These are phyloP conservation scores for Phalacrocorax brasilianus DNA, from an alignment of 2,113 vertebrate genomes.

Conservation along the genomic window DNA sequence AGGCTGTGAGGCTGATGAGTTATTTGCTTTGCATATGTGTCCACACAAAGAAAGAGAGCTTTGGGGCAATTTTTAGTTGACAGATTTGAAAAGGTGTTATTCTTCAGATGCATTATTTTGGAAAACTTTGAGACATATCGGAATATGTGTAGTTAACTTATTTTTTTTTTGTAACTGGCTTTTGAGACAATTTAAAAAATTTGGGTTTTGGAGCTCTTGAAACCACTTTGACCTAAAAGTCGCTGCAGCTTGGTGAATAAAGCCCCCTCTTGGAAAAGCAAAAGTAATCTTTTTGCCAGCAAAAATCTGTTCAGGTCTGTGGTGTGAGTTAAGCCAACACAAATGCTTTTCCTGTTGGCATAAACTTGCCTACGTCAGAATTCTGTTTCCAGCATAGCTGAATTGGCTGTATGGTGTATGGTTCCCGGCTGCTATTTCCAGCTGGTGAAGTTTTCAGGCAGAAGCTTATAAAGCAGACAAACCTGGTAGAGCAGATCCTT, in stretches of 20 bases:
- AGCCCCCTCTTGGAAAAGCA: neutral
- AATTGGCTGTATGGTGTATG: neutral
- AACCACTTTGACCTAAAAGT: neutral
- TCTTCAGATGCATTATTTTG: neutral
- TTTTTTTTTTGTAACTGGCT: neutral
- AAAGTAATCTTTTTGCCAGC: neutral
- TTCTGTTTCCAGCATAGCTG: neutral
- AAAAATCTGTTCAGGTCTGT: neutral
- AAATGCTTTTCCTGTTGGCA: neutral
- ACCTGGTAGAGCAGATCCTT: neutral
- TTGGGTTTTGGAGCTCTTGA: neutral
- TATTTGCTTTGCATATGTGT: neutral
- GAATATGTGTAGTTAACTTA: neutral
- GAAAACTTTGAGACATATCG: neutral
- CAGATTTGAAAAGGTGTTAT: neutral
- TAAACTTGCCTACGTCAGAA: neutral
- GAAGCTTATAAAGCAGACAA: neutral
- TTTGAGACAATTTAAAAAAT: neutral
- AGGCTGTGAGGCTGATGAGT: neutral
- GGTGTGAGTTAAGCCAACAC: neutral
- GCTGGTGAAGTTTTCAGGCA: neutral
- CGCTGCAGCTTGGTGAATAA: neutral
- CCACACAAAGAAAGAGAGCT: neutral
- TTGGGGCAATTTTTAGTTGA: neutral
- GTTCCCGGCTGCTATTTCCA: neutral